These are phyloP conservation scores for Nineta flava DNA, from an alignment of 2,888 invertebrate genomes.

Conservation along the genomic window DNA sequence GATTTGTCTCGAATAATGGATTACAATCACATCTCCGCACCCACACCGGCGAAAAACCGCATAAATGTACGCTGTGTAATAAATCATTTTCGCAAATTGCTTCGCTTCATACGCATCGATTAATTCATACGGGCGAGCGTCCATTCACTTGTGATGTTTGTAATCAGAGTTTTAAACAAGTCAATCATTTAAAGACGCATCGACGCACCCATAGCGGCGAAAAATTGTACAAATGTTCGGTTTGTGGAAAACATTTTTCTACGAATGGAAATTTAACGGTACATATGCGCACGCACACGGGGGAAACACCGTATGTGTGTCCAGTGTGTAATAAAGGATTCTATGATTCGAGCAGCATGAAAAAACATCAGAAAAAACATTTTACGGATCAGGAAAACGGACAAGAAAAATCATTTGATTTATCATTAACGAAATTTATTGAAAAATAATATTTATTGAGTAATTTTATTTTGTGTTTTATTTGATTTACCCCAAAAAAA, in stretches of 20 bases:
- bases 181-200: background rate
- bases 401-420: too few relatives aligned
- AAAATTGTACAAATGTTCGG: background rate
- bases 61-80: background rate
- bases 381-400: too few relatives aligned
- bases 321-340: constrained; percentile 5
- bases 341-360: constrained; percentile 6
- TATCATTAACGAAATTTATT: too few relatives aligned
- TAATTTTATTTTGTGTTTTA: too few relatives aligned
- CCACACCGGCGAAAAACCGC: background rate
- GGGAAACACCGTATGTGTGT: constrained; percentile 3
- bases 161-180: constrained; percentile 1
- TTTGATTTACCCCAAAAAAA: too few relatives aligned
- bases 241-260: constrained; percentile 2
- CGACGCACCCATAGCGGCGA: background rate
- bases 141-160: constrained; percentile 1
- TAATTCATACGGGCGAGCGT: constrained; percentile 1
- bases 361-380: constrained; percentile 1
- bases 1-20: background rate
- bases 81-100: constrained; percentile 1
- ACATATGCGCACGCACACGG: background rate
- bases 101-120: background rate
- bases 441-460: too few relatives aligned
- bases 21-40: background rate
- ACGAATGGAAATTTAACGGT: constrained; percentile 3